Conservation (phyloP, 2,113 vertebrate species). For the Lamprologus callipterus region DNA sequence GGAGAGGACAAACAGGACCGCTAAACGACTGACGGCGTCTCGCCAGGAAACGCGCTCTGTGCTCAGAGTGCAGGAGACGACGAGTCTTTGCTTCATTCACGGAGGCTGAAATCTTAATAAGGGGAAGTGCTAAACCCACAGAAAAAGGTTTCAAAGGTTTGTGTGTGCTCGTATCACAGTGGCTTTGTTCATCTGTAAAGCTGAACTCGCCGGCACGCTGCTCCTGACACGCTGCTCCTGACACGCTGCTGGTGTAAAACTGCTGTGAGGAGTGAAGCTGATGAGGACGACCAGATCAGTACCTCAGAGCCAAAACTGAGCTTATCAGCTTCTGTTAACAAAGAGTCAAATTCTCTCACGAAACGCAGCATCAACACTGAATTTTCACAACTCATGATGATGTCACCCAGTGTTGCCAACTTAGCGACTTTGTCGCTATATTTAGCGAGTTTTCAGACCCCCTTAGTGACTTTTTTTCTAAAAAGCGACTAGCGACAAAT, state of each 20-base stretch:
- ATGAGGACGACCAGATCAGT: accelerated
- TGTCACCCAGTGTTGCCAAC: no score
- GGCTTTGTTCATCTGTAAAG: neutral
- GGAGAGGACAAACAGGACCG: neutral
- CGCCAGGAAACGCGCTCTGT: neutral
- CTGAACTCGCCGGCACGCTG: neutral
- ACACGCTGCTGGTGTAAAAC: neutral
- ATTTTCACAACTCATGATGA: neutral
- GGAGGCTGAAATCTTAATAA: neutral
- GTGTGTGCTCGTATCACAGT: neutral
- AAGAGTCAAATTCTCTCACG: neutral
- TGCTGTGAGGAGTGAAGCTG: neutral
- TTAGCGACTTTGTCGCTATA: no score
- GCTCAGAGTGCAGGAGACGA: neutral
- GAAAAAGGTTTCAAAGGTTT: neutral
- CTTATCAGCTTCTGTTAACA: neutral
- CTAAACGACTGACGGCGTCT: neutral
- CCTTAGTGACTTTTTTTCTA: no score
- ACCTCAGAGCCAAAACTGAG: neutral
- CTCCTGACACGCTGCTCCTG: neutral
- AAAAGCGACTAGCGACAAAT: no score
- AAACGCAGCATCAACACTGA: neutral
- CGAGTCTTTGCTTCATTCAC: neutral
- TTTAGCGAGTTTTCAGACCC: no score
- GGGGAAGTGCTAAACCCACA: neutral